phyloP scores from a whole-genome alignment of 2,888 invertebrate species.

The Caenorhabditis sp. region DNA sequence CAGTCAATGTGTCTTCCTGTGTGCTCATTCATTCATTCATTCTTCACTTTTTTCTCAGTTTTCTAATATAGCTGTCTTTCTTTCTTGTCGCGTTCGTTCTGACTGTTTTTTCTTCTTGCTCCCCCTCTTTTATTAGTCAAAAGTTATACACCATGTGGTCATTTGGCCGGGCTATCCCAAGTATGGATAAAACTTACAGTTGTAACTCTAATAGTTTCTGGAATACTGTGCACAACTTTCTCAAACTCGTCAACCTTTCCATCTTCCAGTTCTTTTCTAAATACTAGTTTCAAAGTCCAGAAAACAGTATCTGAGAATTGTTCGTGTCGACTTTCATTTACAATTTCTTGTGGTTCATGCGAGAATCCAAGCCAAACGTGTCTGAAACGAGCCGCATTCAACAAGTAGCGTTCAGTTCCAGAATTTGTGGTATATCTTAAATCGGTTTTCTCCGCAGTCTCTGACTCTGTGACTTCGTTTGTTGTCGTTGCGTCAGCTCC shows the following conservation, averaged over 20 bases:
- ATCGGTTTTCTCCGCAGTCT: constrained; percentile 12
- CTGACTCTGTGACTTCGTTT: constrained; percentile 1
- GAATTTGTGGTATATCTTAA: constrained; percentile 25
- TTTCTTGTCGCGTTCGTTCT: no score
- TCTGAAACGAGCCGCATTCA: constrained; percentile 43
- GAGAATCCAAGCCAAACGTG: constrained; percentile 48
- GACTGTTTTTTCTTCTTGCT: no score
- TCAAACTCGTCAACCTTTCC: constrained; percentile 36
- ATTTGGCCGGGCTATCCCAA: constrained; percentile 41
- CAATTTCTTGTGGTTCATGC: constrained; percentile 1
- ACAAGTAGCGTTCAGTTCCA: constrained; percentile 31
- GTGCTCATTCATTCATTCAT: no score
- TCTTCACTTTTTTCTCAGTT: no score
- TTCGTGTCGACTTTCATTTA: constrained; percentile 56
- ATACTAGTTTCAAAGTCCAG: constrained; percentile 62
- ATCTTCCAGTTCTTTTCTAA: constrained; percentile 37
- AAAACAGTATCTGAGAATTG: constrained; percentile 67
- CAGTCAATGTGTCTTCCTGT: no score
- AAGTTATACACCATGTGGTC: no score
- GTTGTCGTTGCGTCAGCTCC: constrained; percentile 13
- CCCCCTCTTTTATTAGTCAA: no score
- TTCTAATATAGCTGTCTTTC: no score
- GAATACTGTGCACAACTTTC: constrained; percentile 61
- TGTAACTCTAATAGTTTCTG: constrained; percentile 61
- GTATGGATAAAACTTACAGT: constrained; percentile 40